phyloP scores from a whole-genome alignment of 1,140 invertebrate genomes.

The Drosophila ananassae region DNA sequence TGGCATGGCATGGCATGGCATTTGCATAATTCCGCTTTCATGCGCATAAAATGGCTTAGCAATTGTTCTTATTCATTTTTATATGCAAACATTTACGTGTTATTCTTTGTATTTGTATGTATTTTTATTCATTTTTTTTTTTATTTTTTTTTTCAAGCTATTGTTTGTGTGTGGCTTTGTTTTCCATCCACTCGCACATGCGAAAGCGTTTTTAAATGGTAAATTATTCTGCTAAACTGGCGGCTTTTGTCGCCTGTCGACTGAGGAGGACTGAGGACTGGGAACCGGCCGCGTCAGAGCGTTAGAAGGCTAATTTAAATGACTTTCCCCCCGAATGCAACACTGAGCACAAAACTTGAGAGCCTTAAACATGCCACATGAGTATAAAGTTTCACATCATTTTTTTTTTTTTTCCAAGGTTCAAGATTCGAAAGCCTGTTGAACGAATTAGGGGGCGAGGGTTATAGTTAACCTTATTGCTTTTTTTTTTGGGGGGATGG shows the following conservation, averaged over 20 bases:
- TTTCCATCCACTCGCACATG: conserved; percentile 28
- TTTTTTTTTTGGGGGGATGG: conserved; percentile 1
- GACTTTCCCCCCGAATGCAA: conserved; percentile 22
- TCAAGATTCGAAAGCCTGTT: conserved; percentile 1
- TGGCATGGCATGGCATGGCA: conserved; percentile 5
- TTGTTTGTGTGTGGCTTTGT: conserved; percentile 55
- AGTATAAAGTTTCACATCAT: neutral
- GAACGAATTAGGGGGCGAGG: neutral
- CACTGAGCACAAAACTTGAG: neutral
- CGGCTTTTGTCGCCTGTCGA: conserved; percentile 51
- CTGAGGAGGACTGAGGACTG: conserved; percentile 1
- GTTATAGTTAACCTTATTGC: conserved; percentile 11
- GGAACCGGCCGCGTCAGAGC: conserved; percentile 23
- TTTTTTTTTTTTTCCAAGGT: neutral
- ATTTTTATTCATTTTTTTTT: conserved; percentile 6
- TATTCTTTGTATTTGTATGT: conserved; percentile 24
- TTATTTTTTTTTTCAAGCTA: conserved; percentile 31
- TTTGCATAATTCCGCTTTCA: conserved; percentile 69
- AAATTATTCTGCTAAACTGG: conserved; percentile 64
- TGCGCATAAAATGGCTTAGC: conserved; percentile 63
- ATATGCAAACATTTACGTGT: conserved; percentile 44
- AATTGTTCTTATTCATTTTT: conserved; percentile 51
- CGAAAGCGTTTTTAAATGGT: conserved; percentile 60
- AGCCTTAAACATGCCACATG: neutral
- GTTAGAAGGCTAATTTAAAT: conserved; percentile 40